Percentiles rank a stretch among this genome's conserved stretches.
phyloP scores from a whole-genome alignment of 2,888 invertebrate genomes.

The Dascillus cervinus region DNA sequence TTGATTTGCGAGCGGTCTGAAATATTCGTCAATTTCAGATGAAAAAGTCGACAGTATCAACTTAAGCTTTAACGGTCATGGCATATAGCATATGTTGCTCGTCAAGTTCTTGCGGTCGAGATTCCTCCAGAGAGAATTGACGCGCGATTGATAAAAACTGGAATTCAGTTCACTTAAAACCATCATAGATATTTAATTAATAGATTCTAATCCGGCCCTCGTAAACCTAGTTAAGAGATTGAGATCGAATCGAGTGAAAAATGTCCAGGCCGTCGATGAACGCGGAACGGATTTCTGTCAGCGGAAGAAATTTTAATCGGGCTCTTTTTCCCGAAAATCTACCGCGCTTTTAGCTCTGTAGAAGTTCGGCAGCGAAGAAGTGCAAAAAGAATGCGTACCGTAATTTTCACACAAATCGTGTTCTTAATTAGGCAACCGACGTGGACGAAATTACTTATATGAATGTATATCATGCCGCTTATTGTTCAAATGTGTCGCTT shows the following conservation, averaged over 20 bases:
- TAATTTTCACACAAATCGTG: conserved; percentile 14
- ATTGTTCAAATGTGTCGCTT: conserved; percentile 8
- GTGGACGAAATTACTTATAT: conserved; percentile 13
- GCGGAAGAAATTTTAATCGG: too few relatives aligned
- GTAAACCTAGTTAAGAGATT: too few relatives aligned
- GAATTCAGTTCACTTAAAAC: conserved; percentile 19
- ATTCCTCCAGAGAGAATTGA: conserved; percentile 15
- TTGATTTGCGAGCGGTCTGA: too few relatives aligned
- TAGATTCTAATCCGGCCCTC: too few relatives aligned
- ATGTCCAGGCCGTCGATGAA: too few relatives aligned
- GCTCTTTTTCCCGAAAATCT: too few relatives aligned
- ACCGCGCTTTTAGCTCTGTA: too few relatives aligned
- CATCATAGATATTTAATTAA: conserved; percentile 10
- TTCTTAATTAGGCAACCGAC: conserved; percentile 15
- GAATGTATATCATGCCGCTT: conserved; percentile 17
- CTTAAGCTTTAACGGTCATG: conserved; percentile 13
- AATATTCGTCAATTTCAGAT: too few relatives aligned
- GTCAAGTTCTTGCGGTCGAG: conserved; percentile 19
- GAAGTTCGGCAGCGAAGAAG: not conserved
- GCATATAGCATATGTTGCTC: conserved; percentile 21
- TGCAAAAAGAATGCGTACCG: conserved; percentile 7
- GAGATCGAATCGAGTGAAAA: too few relatives aligned
- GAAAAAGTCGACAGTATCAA: too few relatives aligned
- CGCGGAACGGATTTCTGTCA: too few relatives aligned
- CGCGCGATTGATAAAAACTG: conserved; percentile 18